Conservation (phyloP, 2,797 vertebrate genomes). For the Pristis pectinata region DNA sequence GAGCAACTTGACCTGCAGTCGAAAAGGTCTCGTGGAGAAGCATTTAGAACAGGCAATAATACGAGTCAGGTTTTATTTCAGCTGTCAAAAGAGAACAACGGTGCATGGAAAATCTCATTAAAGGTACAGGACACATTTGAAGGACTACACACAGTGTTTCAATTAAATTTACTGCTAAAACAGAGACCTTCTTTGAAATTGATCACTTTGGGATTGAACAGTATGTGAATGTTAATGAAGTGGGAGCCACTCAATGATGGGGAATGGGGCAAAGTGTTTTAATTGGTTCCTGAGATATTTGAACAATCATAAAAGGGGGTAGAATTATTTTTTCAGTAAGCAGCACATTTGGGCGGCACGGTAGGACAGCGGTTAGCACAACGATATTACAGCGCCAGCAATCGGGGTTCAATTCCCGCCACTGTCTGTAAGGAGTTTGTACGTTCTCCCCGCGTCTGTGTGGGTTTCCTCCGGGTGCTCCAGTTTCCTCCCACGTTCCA, state of each 20-base stretch:
- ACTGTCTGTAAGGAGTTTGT: too few relatives aligned
- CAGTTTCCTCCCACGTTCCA: too few relatives aligned
- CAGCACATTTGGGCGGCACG: too few relatives aligned
- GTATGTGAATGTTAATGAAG: neutral
- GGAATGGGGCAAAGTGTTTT: neutral
- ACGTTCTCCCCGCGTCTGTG: too few relatives aligned
- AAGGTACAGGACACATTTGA: neutral
- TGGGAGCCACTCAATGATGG: neutral
- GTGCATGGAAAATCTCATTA: neutral
- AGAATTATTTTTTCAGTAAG: neutral
- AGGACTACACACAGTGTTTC: neutral
- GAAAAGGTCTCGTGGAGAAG: neutral
- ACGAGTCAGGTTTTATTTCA: conserved; percentile 20
- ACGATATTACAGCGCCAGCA: too few relatives aligned
- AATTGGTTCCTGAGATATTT: neutral
- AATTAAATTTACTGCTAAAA: neutral
- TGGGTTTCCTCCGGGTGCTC: too few relatives aligned
- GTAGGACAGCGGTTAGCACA: too few relatives aligned
- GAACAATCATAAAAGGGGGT: neutral
- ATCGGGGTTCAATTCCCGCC: too few relatives aligned
- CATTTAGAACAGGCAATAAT: neutral
- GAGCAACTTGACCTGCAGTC: conserved; percentile 15
- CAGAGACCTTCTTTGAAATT: neutral
- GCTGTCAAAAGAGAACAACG: neutral
- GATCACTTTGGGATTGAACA: neutral